Evolutionary conservation across 2,888 invertebrate genomes (phyloP).

Genomic region (Salticus scenicus): DNA sequence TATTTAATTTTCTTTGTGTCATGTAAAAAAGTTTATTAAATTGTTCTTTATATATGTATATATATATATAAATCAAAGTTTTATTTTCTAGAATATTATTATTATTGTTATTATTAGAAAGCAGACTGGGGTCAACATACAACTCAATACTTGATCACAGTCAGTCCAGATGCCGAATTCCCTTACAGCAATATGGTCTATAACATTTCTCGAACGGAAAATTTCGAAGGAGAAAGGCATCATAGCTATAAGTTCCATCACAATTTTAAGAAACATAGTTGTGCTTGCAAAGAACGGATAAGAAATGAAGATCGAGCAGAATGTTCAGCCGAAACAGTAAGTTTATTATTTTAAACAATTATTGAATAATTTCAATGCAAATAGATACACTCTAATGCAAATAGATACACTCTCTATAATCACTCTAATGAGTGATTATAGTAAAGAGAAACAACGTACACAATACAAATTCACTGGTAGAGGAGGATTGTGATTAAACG

Average conservation of each 20-base stretch:
- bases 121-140: slow-evolving; percentile 25
- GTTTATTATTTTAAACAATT: too few species aligned
- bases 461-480: too few species aligned
- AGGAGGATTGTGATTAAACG: too few species aligned
- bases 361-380: too few species aligned
- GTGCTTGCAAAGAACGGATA: slow-evolving; percentile 21
- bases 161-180: slow-evolving; percentile 37
- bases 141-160: slow-evolving; percentile 41
- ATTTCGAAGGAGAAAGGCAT: slow-evolving; percentile 72
- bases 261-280: slow-evolving; percentile 70
- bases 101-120: slow-evolving; percentile 15
- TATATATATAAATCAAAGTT: too few species aligned
- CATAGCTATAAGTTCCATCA: slow-evolving; percentile 71
- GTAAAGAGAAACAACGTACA: too few species aligned
- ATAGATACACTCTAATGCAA: too few species aligned
- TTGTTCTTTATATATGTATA: too few species aligned
- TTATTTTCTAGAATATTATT: neutral
- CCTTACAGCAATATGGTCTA: slow-evolving; percentile 42
- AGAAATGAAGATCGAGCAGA: slow-evolving; percentile 29
- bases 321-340: slow-evolving; percentile 55
- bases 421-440: too few species aligned
- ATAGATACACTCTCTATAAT: too few species aligned
- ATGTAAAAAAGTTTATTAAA: too few species aligned
- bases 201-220: slow-evolving; percentile 71
- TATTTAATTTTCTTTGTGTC: too few species aligned